phyloP scores from a whole-genome alignment of 2,797 vertebrate species.

The Chiroxiphia lanceolata region DNA sequence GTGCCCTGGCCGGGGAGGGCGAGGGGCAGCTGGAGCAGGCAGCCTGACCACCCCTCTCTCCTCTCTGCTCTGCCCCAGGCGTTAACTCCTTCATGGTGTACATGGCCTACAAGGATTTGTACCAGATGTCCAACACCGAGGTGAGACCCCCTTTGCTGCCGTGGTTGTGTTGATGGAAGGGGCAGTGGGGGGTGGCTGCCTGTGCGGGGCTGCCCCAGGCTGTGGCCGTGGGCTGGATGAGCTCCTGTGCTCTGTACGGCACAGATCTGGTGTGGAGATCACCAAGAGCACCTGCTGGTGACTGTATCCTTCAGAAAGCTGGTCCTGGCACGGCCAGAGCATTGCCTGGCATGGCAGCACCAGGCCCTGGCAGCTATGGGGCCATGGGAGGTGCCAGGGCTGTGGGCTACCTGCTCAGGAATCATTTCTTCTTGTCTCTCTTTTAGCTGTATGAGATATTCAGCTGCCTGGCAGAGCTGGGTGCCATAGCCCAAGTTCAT shows the following conservation, averaged over 20 bases:
- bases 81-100: constrained; percentile 98
- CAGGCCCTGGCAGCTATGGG: not conserved
- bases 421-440: constrained; percentile 18
- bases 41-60: not conserved
- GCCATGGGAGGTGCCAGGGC: not conserved
- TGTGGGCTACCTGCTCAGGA: not conserved
- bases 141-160: constrained; percentile 68
- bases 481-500: constrained; percentile 93
- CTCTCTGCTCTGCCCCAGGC: constrained; percentile 72
- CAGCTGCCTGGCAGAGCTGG: constrained; percentile 90
- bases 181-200: not conserved
- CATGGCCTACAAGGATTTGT: constrained; percentile 98
- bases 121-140: constrained; percentile 97
- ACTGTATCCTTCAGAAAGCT: not conserved
- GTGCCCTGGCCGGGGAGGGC: not conserved
- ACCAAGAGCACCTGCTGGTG: not conserved
- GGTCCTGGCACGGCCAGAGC: accelerated
- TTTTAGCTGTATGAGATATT: constrained; percentile 95
- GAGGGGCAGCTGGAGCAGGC: not conserved
- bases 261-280: not conserved
- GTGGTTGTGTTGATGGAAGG: not conserved
- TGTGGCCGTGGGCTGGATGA: not conserved
- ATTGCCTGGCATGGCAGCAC: accelerated
- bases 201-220: not conserved
- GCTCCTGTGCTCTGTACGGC: accelerated